phyloP scores from a whole-genome alignment of 2,113 vertebrate genomes.

The human (Homo sapiens) region DNA sequence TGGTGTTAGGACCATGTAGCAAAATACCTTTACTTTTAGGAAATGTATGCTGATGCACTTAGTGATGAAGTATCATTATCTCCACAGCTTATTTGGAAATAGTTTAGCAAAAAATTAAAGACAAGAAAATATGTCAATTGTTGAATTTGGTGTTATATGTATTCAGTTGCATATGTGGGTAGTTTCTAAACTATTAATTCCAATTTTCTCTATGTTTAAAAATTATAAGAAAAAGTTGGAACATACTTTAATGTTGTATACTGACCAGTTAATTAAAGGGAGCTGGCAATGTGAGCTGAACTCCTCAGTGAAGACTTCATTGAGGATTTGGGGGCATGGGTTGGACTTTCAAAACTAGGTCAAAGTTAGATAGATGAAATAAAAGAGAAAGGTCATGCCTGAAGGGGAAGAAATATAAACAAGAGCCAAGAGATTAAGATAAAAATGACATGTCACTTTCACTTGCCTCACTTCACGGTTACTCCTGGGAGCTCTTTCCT shows the following conservation, averaged over 20 bases:
- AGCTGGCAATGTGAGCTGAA: not conserved
- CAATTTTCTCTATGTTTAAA: not conserved
- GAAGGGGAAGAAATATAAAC: not conserved
- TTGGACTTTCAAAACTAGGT: not conserved
- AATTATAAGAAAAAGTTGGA: not conserved
- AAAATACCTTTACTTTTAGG: not conserved
- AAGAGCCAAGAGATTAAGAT: not conserved
- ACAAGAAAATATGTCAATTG: not conserved
- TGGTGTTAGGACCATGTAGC: not conserved
- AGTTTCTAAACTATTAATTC: not conserved
- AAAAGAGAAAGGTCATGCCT: not conserved
- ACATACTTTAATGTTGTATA: not conserved
- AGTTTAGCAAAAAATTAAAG: not conserved
- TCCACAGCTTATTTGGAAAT: conserved; percentile 3
- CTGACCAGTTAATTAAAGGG: not conserved
- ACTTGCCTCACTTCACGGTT: not conserved
- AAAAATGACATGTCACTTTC: not conserved
- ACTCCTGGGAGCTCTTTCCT: not conserved
- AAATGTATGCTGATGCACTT: not conserved
- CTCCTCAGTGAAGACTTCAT: not conserved
- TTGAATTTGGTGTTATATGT: not conserved
- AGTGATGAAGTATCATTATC: not conserved
- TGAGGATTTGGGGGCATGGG: not conserved
- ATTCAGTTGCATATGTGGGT: not conserved
- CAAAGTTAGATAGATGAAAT: not conserved